These are phyloP conservation scores for Blastobasis lacticolella DNA, from an alignment of 2,888 invertebrate species.

Conservation along the genomic window DNA sequence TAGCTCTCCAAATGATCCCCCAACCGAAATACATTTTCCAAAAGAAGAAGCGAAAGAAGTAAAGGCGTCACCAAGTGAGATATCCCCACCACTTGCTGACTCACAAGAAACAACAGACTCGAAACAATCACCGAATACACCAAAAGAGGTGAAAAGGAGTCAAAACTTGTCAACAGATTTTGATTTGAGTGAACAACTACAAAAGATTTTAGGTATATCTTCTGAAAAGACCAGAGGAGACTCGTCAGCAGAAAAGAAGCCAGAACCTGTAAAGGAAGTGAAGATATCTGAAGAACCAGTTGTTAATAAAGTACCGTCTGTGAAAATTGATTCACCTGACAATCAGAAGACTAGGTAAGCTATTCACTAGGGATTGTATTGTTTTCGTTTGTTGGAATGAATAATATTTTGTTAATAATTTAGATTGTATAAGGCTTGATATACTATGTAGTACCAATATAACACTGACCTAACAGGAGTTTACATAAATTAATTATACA, in stretches of 20 bases:
- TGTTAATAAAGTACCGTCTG: slow-evolving; percentile 53
- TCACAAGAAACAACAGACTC: slow-evolving; percentile 44
- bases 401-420: too few relatives aligned
- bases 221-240: slow-evolving; percentile 61
- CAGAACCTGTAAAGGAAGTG: slow-evolving; percentile 51
- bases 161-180: slow-evolving; percentile 69
- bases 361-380: background rate
- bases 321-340: slow-evolving; percentile 69
- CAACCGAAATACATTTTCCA: slow-evolving; percentile 60
- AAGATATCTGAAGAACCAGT: slow-evolving; percentile 52
- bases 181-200: slow-evolving; percentile 65
- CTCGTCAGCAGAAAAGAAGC: slow-evolving; percentile 42
- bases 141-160: slow-evolving; percentile 64
- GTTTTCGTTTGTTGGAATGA: background rate
- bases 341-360: slow-evolving; percentile 51
- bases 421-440: too few relatives aligned
- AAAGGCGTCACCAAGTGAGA: slow-evolving; percentile 62
- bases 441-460: too few relatives aligned
- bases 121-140: slow-evolving; percentile 60
- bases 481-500: too few relatives aligned
- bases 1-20: slow-evolving; percentile 59
- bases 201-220: slow-evolving; percentile 66
- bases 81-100: slow-evolving; percentile 59
- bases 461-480: too few relatives aligned
- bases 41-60: slow-evolving; percentile 47